Base-by-base conservation (phyloP, 2,113 vertebrate species). In the Leptocoma aspasia region DNA sequence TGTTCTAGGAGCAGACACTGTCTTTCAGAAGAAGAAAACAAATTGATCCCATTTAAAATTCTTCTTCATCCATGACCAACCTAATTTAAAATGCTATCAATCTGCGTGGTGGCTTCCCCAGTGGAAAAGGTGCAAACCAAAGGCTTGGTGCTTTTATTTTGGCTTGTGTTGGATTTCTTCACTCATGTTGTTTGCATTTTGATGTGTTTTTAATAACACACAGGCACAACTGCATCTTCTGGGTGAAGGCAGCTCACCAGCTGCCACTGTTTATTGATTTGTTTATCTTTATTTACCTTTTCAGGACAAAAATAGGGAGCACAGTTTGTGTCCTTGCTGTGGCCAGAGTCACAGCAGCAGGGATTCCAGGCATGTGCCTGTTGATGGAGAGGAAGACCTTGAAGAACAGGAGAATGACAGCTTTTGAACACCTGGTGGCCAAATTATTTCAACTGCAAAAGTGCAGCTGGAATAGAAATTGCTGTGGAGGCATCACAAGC, bases 241-340 rank as follows among this genome's bases (percentile, higher is more conserved):
- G 63, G 64, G 66, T 71, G 73, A 93, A 68, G 60, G 78, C 90
- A 91, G 90, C 80, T 92, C 83, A 64, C 85, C 95, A 96, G 93
- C 88, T 96, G 95, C 88, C 61, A 47, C 91, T 37, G 37, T 61
- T 89, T 63, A 86, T 96, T 85, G 66, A 91, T 94, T 80, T 79
- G 72, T 92, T 96, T 73, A 71, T 95, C 91, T 96, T 82, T 78
- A 90, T 95, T 96, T 96, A 92, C 86, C 41, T 89, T 80, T 65
- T 20, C 61, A 64, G 57, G 49, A 92, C 39, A 44, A 18, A 18
- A 59, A 5, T 11, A 37, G 24, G 52, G 52, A 92, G 41, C 28
- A 72, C 50, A 85, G 52, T 87, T 61, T 70, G 50, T 56, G 85
- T 90, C 66, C 66, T 88, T 92, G 59, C 76, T 54, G 44, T 31